phyloP scores from a whole-genome alignment of 2,113 vertebrate species.

The Monopterus albus region DNA sequence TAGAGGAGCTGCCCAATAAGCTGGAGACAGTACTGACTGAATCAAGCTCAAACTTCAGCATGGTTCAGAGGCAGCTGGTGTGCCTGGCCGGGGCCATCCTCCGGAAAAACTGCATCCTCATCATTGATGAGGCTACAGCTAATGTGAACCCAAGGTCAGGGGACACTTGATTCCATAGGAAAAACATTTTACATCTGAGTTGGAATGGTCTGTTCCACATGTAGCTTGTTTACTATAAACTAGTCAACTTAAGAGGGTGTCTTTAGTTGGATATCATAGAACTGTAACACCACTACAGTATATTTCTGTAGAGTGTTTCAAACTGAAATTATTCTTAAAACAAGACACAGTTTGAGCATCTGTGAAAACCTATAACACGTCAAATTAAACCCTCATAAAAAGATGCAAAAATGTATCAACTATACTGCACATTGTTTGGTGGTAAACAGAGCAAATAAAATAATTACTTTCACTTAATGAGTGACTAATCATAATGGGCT shows the following conservation, averaged over 20 bases:
- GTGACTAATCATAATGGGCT: background rate
- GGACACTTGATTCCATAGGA: slow-evolving; percentile 1
- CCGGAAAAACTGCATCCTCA: slow-evolving; percentile 92
- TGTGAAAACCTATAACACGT: background rate
- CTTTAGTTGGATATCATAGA: background rate
- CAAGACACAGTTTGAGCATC: background rate
- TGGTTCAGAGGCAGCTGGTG: slow-evolving; percentile 95
- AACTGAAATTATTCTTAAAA: background rate
- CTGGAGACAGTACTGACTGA: slow-evolving; percentile 92
- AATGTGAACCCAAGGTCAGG: slow-evolving; percentile 90
- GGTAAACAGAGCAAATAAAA: background rate
- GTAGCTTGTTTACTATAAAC: background rate
- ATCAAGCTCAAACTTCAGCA: slow-evolving; percentile 96
- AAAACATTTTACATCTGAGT: background rate
- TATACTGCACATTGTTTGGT: background rate
- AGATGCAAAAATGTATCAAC: too few relatives aligned
- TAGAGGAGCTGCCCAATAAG: slow-evolving; percentile 93
- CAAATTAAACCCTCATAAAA: too few relatives aligned
- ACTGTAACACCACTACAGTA: background rate
- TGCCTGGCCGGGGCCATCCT: slow-evolving; percentile 94
- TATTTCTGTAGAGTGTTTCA: background rate
- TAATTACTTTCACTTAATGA: background rate
- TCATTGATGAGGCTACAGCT: slow-evolving; percentile 97
- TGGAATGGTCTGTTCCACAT: background rate
- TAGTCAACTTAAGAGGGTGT: background rate